phyloP scores from a whole-genome alignment of 2,888 invertebrate species.

The Dryobotodes eremita region DNA sequence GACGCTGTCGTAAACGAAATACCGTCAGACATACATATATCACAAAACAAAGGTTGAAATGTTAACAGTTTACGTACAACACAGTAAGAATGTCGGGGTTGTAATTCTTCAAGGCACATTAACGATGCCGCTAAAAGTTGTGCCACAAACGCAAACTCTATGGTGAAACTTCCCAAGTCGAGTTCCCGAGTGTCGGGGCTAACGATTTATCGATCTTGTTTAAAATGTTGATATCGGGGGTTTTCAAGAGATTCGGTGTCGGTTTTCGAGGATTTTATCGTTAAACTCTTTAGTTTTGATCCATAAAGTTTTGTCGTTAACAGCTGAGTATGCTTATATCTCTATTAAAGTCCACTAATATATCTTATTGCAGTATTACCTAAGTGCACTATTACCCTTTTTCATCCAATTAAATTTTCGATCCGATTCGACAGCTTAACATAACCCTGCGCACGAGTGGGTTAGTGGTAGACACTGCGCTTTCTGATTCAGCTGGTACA shows the following conservation, averaged over 20 bases:
- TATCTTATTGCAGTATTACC: not conserved
- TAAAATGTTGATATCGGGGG: slow-evolving; percentile 46
- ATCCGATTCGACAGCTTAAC: too few relatives aligned
- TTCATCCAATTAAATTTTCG: not conserved
- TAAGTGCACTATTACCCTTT: not conserved
- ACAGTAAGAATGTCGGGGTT: slow-evolving; percentile 52
- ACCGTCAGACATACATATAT: slow-evolving; percentile 51
- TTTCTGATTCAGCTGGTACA: not conserved
- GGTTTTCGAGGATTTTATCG: slow-evolving; percentile 27
- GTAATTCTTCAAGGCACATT: slow-evolving; percentile 69
- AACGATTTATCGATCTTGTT: slow-evolving; percentile 66
- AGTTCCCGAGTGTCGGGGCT: slow-evolving; percentile 35
- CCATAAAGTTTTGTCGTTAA: slow-evolving; percentile 12
- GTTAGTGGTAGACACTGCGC: not conserved
- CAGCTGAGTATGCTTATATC: too few relatives aligned
- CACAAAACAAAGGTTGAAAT: slow-evolving; percentile 60
- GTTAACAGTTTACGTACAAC: slow-evolving; percentile 59
- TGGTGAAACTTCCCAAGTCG: slow-evolving; percentile 43
- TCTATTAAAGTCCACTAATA: not conserved
- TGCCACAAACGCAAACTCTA: slow-evolving; percentile 62
- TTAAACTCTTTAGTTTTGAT: slow-evolving; percentile 25
- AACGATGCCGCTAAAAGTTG: slow-evolving; percentile 60
- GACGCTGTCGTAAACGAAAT: slow-evolving; percentile 38
- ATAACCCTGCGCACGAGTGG: not conserved
- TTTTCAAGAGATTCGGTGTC: slow-evolving; percentile 25